These are phyloP conservation scores for Heliothis virescens DNA, from an alignment of 1,140 invertebrate species.

Conservation along the genomic window DNA sequence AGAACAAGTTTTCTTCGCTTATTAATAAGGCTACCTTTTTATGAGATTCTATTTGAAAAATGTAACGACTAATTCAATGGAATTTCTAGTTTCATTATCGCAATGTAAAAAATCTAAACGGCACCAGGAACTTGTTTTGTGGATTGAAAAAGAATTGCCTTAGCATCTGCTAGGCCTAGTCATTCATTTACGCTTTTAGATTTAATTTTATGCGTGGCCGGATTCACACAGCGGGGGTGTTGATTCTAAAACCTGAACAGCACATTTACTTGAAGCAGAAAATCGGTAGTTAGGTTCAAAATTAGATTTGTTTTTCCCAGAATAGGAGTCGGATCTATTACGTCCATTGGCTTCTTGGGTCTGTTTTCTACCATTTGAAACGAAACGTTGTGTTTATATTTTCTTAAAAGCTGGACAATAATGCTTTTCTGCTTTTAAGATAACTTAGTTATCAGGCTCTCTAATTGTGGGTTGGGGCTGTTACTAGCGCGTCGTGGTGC, in stretches of 20 bases:
- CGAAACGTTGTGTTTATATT: background rate
- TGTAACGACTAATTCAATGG: slow-evolving; percentile 21
- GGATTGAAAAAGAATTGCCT: background rate
- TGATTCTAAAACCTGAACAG: background rate
- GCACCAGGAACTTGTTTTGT: background rate
- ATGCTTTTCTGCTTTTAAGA: background rate
- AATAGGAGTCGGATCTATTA: too few relatives aligned
- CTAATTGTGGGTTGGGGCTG: background rate
- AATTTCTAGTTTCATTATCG: slow-evolving; percentile 21
- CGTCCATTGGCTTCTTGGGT: too few relatives aligned
- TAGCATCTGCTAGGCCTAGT: slow-evolving; percentile 7
- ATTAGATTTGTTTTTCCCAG: background rate
- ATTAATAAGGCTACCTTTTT: slow-evolving; percentile 17
- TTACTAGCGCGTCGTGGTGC: background rate
- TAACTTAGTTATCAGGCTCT: background rate
- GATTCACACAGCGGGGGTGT: slow-evolving; percentile 15
- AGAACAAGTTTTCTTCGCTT: background rate
- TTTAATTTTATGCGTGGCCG: slow-evolving; percentile 1
- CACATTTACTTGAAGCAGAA: background rate
- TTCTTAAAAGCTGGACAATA: background rate
- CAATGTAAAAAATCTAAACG: background rate
- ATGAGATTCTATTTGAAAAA: slow-evolving; percentile 20
- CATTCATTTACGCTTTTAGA: slow-evolving; percentile 25
- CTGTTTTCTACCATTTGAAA: background rate
- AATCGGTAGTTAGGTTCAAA: background rate